These are phyloP conservation scores for Pterocles orientalis DNA, from an alignment of 2,113 vertebrate genomes.

Conservation along the genomic window DNA sequence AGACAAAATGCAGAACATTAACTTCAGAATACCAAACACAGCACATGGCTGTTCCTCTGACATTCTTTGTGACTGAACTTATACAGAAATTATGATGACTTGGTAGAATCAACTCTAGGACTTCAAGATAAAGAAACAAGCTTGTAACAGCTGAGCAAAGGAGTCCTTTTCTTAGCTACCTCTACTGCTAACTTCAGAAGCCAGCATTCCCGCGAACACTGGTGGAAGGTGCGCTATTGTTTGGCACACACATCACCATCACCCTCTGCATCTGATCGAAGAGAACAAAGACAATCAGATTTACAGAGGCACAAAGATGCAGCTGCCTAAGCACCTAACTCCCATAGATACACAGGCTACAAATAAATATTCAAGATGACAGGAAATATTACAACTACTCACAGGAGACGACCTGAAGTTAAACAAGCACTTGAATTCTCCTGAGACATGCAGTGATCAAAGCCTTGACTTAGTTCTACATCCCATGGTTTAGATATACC, in stretches of 20 bases:
- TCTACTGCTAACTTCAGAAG: neutral
- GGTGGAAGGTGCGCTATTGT: rapidly evolving
- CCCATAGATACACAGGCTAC: neutral
- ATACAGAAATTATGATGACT: neutral
- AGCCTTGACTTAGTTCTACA: neutral
- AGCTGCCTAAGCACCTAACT: neutral
- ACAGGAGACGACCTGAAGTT: neutral
- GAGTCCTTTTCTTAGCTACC: neutral
- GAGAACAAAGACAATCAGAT: neutral
- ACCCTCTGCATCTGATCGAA: neutral
- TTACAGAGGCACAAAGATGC: neutral
- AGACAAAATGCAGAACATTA: neutral
- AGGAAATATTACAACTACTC: neutral
- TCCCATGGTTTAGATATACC: neutral
- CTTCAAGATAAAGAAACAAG: neutral
- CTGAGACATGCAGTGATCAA: neutral
- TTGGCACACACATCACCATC: neutral
- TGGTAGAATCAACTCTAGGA: neutral
- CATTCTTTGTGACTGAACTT: neutral
- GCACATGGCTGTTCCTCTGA: neutral
- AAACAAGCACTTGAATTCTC: neutral
- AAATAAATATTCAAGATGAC: neutral
- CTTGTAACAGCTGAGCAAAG: neutral
- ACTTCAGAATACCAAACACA: neutral
- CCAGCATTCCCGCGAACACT: neutral